Evolutionary conservation across 1,140 invertebrate species (phyloP).

Genomic region (Drosophila prosaltans): DNA sequence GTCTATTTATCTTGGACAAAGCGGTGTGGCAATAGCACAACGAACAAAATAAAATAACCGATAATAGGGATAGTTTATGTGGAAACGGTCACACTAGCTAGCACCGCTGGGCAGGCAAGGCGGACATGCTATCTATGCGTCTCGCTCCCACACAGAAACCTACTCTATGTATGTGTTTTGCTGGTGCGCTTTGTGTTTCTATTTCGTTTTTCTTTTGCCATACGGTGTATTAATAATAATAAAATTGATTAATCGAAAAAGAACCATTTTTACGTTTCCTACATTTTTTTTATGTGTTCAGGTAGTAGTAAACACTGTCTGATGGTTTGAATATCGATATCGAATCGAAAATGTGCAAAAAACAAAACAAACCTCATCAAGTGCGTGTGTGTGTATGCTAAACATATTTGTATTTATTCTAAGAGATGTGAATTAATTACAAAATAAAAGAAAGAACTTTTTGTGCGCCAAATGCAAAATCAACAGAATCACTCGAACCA

Average conservation of each 20-base stretch:
- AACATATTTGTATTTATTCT: constrained; percentile 27
- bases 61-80: constrained; percentile 67
- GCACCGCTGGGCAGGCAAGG: constrained; percentile 3
- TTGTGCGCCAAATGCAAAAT: constrained; percentile 25
- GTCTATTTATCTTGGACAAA: background rate
- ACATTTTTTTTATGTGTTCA: constrained; percentile 17
- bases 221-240: constrained; percentile 76
- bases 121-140: constrained; percentile 25
- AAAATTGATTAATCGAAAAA: constrained; percentile 78
- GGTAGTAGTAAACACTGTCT: constrained; percentile 52
- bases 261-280: constrained; percentile 49
- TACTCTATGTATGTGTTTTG: constrained; percentile 52
- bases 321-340: constrained; percentile 32
- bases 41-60: constrained; percentile 79
- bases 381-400: constrained; percentile 46
- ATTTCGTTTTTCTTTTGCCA: constrained; percentile 71
- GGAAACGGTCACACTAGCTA: constrained; percentile 62
- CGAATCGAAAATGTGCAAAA: constrained; percentile 53
- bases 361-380: constrained; percentile 34
- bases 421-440: constrained; percentile 23
- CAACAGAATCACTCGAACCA: background rate
- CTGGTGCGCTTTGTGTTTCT: constrained; percentile 51
- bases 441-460: constrained; percentile 24
- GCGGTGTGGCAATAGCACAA: background rate
- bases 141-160: constrained; percentile 48